These are phyloP conservation scores for Perognathus longimembris DNA, from an alignment of 2,113 vertebrate genomes.

Conservation along the genomic window DNA sequence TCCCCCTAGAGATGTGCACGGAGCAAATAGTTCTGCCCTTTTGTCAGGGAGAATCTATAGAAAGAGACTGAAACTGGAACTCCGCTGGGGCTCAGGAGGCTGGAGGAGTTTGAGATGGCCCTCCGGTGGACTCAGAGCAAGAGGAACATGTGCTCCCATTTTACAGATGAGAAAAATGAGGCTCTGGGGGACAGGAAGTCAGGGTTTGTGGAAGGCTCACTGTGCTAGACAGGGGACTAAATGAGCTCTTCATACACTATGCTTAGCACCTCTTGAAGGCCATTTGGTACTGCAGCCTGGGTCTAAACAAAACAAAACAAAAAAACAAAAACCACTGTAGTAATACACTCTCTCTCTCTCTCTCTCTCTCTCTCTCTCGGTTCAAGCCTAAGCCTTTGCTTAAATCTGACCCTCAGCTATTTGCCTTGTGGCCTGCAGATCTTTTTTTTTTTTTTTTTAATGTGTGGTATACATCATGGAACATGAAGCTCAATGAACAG, in stretches of 20 bases:
- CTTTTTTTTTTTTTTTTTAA: no score
- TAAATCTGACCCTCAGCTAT: neutral
- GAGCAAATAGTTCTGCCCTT: neutral
- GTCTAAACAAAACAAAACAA: no score
- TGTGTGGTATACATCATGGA: no score
- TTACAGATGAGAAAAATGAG: constrained; percentile 17
- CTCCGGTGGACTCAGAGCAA: neutral
- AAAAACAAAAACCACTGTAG: no score
- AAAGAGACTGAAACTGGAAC: neutral
- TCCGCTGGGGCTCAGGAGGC: neutral
- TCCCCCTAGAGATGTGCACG: neutral
- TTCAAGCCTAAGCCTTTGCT: neutral
- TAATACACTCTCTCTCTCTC: no score
- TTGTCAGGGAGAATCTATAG: neutral
- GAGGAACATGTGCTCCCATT: neutral
- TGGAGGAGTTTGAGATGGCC: neutral
- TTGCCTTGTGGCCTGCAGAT: neutral
- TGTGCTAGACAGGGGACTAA: rapidly evolving
- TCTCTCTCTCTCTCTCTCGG: no score
- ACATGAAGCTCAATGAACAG: no score
- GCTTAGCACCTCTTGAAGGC: neutral
- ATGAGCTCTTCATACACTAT: neutral
- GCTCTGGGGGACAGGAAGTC: no score
- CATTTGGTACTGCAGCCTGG: neutral
- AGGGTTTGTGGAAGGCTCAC: neutral